These are phyloP conservation scores for Armadillidium nasatum DNA, from an alignment of 1,140 invertebrate genomes.

Conservation along the genomic window DNA sequence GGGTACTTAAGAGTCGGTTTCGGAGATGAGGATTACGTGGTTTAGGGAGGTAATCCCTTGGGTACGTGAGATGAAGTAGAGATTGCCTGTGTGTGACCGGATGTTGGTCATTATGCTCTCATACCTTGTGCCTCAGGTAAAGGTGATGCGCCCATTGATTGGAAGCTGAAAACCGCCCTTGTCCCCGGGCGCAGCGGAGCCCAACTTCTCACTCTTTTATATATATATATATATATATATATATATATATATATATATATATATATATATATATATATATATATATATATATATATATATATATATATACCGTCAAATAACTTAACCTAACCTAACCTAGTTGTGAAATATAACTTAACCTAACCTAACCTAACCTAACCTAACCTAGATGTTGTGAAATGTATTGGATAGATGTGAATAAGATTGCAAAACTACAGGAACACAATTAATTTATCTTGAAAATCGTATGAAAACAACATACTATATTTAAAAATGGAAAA, in stretches of 20 bases:
- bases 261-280: background rate
- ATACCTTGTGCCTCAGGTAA: conserved; percentile 39
- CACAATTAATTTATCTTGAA: too few species aligned
- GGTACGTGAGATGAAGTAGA: conserved; percentile 36
- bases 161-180: background rate
- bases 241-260: too few species aligned
- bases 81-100: conserved; percentile 41
- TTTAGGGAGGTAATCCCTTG: conserved; percentile 23
- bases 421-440: too few species aligned
- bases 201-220: too few species aligned
- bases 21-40: background rate
- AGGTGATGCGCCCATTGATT: background rate
- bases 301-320: too few species aligned
- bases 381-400: background rate
- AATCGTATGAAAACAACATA: too few species aligned
- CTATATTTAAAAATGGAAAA: too few species aligned
- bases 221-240: too few species aligned
- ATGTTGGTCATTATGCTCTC: conserved; percentile 42
- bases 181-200: background rate
- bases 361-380: too few species aligned
- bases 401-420: too few species aligned
- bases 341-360: background rate
- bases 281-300: background rate
- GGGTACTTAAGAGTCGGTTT: conserved; percentile 19
- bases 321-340: background rate